A percentile compares a stretch with the other conserved stretches of the same genome.
These are phyloP conservation scores for Pomacea maculata DNA, from an alignment of 1,140 invertebrate genomes.

Conservation along the genomic window DNA sequence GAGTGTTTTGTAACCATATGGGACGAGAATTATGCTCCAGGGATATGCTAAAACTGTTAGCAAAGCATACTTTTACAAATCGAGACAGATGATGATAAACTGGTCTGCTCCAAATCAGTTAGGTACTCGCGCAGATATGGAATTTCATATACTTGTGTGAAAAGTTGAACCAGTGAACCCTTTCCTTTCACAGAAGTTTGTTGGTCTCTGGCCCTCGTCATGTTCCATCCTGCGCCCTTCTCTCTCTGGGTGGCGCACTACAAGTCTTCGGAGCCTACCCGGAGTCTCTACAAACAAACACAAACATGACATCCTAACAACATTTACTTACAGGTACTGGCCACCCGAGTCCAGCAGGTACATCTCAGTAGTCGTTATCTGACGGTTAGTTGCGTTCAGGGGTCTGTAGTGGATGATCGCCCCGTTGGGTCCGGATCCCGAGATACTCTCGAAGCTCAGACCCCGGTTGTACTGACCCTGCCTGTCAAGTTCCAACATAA, in stretches of 20 bases:
- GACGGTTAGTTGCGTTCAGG: constrained; percentile 74
- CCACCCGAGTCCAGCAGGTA: constrained; percentile 94
- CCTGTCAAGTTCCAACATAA: constrained; percentile 30
- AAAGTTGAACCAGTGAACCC: too few relatives aligned
- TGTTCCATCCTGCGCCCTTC: too few relatives aligned
- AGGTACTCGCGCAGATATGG: too few relatives aligned
- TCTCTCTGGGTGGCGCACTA: too few relatives aligned
- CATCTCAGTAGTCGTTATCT: constrained; percentile 77
- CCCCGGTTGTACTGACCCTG: constrained; percentile 81
- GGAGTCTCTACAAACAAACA: background rate
- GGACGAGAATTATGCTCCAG: too few relatives aligned
- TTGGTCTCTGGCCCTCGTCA: too few relatives aligned
- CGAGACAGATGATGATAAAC: background rate
- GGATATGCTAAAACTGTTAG: too few relatives aligned
- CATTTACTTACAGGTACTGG: constrained; percentile 67
- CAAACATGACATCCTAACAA: background rate
- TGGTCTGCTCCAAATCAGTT: too few relatives aligned
- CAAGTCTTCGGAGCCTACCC: background rate
- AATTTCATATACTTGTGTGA: too few relatives aligned
- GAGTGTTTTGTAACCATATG: too few relatives aligned
- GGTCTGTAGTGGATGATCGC: constrained; percentile 91
- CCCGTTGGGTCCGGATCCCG: constrained; percentile 86
- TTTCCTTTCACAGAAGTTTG: too few relatives aligned
- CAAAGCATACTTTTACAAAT: too few relatives aligned
- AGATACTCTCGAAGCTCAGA: constrained; percentile 90